These are phyloP conservation scores for Gymnothorax reevesii DNA, from an alignment of 2,797 vertebrate species.

Conservation along the genomic window DNA sequence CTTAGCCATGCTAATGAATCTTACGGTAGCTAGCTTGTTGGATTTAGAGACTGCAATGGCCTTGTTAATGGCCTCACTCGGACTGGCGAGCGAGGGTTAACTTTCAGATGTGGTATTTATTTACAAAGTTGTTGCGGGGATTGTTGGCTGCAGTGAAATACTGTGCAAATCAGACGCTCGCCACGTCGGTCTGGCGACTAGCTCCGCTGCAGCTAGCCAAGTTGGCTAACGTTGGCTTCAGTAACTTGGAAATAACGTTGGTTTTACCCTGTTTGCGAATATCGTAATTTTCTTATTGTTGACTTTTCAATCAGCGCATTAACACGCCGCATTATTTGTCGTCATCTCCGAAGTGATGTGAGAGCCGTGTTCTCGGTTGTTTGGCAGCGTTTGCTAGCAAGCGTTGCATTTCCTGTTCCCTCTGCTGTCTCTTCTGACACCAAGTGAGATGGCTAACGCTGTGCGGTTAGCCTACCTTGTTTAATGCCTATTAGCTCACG, in stretches of 20 bases:
- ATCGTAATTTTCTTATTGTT: no score
- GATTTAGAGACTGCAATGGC: background rate
- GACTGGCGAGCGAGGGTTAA: background rate
- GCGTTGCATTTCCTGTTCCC: no score
- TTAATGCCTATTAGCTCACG: no score
- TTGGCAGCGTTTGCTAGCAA: background rate
- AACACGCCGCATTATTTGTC: background rate
- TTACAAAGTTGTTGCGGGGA: background rate
- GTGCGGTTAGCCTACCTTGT: no score
- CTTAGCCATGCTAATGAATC: background rate
- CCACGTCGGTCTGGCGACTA: background rate
- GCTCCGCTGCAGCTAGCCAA: background rate
- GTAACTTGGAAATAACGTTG: background rate
- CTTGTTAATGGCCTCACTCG: background rate
- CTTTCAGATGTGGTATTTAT: no score
- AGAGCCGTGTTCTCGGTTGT: background rate
- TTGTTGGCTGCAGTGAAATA: background rate
- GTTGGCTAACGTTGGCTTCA: background rate
- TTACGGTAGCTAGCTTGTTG: background rate
- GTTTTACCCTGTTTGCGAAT: no score
- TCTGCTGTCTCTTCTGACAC: no score
- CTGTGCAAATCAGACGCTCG: background rate
- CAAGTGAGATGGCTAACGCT: no score
- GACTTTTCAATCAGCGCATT: background rate
- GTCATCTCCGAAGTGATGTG: background rate